Evolutionary conservation across 2,113 vertebrate species (phyloP).

Genomic region (Otis tarda): DNA sequence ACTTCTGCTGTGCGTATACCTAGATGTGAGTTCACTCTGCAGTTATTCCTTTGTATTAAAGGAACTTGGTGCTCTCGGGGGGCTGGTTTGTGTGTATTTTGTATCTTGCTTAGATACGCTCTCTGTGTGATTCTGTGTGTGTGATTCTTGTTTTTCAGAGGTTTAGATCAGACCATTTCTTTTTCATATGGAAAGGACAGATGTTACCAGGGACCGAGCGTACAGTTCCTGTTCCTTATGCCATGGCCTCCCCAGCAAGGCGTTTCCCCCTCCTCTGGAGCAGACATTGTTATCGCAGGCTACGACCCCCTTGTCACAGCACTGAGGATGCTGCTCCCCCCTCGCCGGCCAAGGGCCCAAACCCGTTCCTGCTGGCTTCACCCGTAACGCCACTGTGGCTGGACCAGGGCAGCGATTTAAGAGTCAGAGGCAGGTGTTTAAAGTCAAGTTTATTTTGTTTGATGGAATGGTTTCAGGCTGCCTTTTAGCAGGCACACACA

Average conservation of each 20-base stretch:
- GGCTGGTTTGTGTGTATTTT: not conserved
- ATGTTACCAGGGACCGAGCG: rapidly evolving
- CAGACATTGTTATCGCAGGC: not conserved
- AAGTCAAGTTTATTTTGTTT: not conserved
- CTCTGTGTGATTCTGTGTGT: too few relatives aligned
- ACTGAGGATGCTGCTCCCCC: rapidly evolving
- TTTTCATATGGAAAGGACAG: too few relatives aligned
- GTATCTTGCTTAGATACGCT: rapidly evolving
- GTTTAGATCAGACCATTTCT: not conserved
- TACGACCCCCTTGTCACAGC: rapidly evolving
- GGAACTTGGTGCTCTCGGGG: rapidly evolving
- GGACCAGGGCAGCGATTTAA: not conserved
- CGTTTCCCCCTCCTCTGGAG: not conserved
- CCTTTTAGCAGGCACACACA: not conserved
- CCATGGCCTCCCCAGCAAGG: not conserved
- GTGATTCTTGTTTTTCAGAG: not conserved
- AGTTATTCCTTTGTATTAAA: not conserved
- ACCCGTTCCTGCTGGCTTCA: rapidly evolving
- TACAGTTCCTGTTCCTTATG: not conserved
- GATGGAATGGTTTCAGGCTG: too few relatives aligned
- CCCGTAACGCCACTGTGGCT: rapidly evolving
- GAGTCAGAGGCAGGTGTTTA: not conserved
- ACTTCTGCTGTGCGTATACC: rapidly evolving
- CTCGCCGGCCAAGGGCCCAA: too few relatives aligned
- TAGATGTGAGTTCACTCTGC: too few relatives aligned